Conservation (phyloP, 2,113 vertebrate species). For the Elanoides forficatus region DNA sequence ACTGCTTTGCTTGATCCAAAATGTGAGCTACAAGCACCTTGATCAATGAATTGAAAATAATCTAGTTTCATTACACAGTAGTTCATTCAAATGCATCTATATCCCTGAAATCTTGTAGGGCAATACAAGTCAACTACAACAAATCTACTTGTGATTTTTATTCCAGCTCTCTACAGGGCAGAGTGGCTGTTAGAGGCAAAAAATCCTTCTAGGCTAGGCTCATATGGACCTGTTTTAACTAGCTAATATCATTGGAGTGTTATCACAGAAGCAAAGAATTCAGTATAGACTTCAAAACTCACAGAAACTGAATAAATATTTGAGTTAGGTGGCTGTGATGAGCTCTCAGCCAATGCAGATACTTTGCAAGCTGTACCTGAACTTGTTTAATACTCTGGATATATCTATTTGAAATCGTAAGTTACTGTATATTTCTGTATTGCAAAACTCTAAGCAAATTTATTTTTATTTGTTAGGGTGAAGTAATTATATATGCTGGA, state of each 20-base stretch:
- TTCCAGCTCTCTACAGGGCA: neutral
- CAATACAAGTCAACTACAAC: neutral
- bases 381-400: neutral
- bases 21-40: neutral
- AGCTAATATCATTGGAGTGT: neutral
- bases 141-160: neutral
- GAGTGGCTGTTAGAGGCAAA: neutral
- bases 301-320: neutral
- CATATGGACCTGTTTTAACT: neutral
- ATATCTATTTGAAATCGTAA: neutral
- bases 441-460: neutral
- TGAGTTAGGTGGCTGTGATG: neutral
- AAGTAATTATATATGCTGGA: neutral
- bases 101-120: neutral
- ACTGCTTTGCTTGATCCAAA: neutral
- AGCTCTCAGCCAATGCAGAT: neutral
- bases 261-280: neutral
- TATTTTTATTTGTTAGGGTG: neutral
- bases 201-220: neutral
- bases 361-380: neutral
- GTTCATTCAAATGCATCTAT: neutral
- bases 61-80: neutral
- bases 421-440: neutral
- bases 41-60: neutral
- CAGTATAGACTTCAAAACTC: neutral